Base-by-base conservation (phyloP, 2,113 vertebrate species). In the Barbus barbus region DNA sequence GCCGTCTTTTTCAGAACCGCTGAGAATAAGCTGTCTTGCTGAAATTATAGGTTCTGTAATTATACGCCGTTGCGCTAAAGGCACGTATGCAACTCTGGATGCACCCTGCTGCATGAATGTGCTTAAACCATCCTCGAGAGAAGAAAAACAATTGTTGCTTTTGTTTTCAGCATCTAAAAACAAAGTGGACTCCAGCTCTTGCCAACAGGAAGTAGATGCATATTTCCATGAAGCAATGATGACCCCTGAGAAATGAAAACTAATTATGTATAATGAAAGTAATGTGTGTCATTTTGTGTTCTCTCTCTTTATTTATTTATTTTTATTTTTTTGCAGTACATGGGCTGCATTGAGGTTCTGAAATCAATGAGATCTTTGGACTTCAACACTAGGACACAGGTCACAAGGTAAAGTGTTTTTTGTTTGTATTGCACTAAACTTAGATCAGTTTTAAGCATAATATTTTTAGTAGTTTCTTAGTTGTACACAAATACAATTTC, bases 361-460 rank as follows among this genome's bases (percentile, higher is more conserved):
- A 97, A 96, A 63, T 99, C 98, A 18, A 99, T 99, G 97, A 95
- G 98, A 24, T 98, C 97, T 16, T 92, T 99, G 72, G 97, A 99
- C 89, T 99, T 99, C 90, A 97, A 94, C 91, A 99, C 97, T 0
- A 93, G 97, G 60, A 99, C 98, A 2, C 98, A 98, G 89, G 97
- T 99, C 89, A 98, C 97, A 74, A 98, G 97, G 98, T 99, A 95
- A 83, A 78, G 6, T 5, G 2, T 9, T 36, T 53, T 69, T 71
- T 67, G 24, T 81, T 69, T 67, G 78, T n/a, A 20, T 28, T 41
- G 14, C 9, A 1, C 22, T 41, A 14, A 38, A 78, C 3, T 2
- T 56, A 22, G 18, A 76, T 12, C 6, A 7, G 24, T 51, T 74
- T 48, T 31, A n/a, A n/a, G n/a, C n/a, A n/a, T n/a, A n/a, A n/a